Conservation (phyloP, 2,888 invertebrate species). For the Tanaodytes sp. region DNA sequence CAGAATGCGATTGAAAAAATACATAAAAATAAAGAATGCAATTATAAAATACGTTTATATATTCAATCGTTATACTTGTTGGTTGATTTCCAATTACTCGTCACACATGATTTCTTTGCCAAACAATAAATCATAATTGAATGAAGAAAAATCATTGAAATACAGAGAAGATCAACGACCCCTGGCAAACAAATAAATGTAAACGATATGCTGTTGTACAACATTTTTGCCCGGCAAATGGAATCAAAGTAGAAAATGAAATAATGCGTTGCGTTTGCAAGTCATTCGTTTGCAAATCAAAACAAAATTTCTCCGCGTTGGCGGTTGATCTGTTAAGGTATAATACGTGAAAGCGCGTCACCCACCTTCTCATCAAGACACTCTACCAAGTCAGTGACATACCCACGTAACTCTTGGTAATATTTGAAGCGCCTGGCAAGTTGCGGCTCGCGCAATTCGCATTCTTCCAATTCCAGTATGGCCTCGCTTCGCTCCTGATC, state of each 20-base stretch:
- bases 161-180: slow-evolving; percentile 71
- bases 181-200: slow-evolving; percentile 63
- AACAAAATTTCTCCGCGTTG: background rate
- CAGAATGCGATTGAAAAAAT: too few relatives aligned
- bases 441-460: slow-evolving; percentile 76
- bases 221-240: background rate
- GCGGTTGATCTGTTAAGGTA: slow-evolving; percentile 46
- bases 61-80: too few relatives aligned
- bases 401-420: slow-evolving; percentile 96
- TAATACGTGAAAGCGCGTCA: slow-evolving; percentile 67
- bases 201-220: slow-evolving; percentile 6
- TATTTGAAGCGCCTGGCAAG: slow-evolving; percentile 90
- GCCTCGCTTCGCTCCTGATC: slow-evolving; percentile 69
- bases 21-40: too few relatives aligned
- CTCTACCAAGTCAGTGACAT: slow-evolving; percentile 96
- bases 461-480: slow-evolving; percentile 75
- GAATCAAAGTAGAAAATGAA: slow-evolving; percentile 20
- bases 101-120: slow-evolving; percentile 23
- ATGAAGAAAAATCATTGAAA: slow-evolving; percentile 42
- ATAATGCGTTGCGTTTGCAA: too few relatives aligned
- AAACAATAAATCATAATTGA: slow-evolving; percentile 16
- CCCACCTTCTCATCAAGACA: slow-evolving; percentile 96
- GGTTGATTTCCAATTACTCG: slow-evolving; percentile 24
- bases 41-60: too few relatives aligned
- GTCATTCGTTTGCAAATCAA: background rate